These are phyloP conservation scores for Balanococcus diminutus DNA, from an alignment of 2,888 invertebrate species.

Conservation along the genomic window DNA sequence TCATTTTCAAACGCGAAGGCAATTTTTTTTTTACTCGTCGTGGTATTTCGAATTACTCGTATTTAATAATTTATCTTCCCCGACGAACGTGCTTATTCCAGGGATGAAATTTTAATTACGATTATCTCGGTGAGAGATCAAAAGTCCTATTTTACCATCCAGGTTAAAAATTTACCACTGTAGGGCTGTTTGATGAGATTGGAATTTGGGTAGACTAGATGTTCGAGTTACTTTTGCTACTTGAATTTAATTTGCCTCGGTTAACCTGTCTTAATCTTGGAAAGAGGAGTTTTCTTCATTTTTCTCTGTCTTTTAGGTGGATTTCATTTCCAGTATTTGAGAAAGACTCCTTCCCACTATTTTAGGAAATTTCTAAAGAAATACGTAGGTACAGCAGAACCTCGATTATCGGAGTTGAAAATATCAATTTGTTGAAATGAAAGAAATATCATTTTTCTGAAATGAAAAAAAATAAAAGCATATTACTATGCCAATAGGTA, in stretches of 20 bases:
- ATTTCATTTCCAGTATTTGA: background rate
- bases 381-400: no score
- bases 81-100: background rate
- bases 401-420: no score
- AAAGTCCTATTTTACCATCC: background rate
- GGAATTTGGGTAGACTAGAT: background rate
- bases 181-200: background rate
- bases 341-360: background rate
- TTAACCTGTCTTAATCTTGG: background rate
- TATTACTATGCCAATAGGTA: no score
- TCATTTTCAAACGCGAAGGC: background rate
- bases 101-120: constrained; percentile 12
- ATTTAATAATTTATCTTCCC: background rate
- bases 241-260: background rate
- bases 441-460: no score
- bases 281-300: background rate
- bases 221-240: background rate
- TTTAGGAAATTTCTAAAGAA: background rate
- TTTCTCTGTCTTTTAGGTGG: background rate
- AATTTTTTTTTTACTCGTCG: background rate
- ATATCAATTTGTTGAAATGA: no score
- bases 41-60: background rate
- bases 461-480: no score
- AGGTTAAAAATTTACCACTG: background rate
- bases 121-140: background rate